A percentile compares a stretch with the other conserved stretches of the same genome.
Conservation (phyloP, 2,888 invertebrate genomes). For the Diloba caeruleocephala region DNA sequence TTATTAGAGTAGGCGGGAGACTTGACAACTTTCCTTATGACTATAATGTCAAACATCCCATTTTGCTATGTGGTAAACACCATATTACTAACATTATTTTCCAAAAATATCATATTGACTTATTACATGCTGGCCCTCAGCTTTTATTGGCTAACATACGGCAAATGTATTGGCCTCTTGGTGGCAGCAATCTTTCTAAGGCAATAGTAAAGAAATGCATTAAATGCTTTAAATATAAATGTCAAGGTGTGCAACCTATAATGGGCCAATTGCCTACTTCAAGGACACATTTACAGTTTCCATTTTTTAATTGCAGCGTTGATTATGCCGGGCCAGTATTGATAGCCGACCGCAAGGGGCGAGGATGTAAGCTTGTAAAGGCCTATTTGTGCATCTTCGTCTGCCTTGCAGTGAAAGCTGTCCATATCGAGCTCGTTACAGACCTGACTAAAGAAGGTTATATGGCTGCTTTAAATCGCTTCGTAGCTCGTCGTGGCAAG, state of each 20-base stretch:
- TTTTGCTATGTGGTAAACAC: slow-evolving; percentile 19
- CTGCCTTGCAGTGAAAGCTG: no score
- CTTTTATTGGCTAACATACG: slow-evolving; percentile 18
- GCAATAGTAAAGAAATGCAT: slow-evolving; percentile 2
- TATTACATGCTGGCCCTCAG: no score
- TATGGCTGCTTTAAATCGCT: slow-evolving; percentile 17
- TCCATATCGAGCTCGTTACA: slow-evolving; percentile 33
- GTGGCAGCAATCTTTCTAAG: slow-evolving; percentile 37
- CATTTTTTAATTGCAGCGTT: slow-evolving; percentile 12
- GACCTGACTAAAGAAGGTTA: slow-evolving; percentile 28
- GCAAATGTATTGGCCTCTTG: slow-evolving; percentile 39
- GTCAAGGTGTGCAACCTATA: slow-evolving; percentile 14
- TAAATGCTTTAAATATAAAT: slow-evolving; percentile 13
- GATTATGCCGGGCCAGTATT: no score
- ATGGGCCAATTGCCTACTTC: slow-evolving; percentile 13
- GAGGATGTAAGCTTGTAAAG: slow-evolving; percentile 24
- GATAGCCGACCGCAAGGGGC: no score
- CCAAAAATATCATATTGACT: slow-evolving; percentile 10
- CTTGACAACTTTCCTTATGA: slow-evolving; percentile 31
- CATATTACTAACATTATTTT: slow-evolving; percentile 20
- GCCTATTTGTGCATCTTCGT: slow-evolving; percentile 26
- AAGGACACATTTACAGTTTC: slow-evolving; percentile 7
- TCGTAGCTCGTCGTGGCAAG: no score
- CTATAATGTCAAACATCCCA: no score
- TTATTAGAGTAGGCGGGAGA: slow-evolving; percentile 46